phyloP scores from a whole-genome alignment of 2,888 invertebrate species.

The Andrena bucephala region DNA sequence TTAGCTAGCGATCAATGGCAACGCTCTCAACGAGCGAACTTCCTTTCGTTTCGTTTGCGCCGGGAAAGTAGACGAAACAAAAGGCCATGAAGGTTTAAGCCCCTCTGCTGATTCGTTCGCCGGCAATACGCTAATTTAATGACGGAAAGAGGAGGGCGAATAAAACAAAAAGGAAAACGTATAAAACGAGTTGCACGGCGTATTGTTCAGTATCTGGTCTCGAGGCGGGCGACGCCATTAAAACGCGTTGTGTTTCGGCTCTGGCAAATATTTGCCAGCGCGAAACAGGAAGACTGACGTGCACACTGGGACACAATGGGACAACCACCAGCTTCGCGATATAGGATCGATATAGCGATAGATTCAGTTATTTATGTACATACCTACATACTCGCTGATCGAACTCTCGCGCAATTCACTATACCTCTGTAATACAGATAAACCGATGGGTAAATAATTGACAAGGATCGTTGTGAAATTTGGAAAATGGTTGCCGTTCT shows the following conservation, averaged over 20 bases:
- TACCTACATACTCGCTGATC: conserved; percentile 24
- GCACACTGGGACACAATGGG: conserved; percentile 25
- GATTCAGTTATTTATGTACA: conserved; percentile 54
- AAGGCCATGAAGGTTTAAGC: neutral
- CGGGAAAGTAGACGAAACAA: neutral
- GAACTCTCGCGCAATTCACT: conserved; percentile 32
- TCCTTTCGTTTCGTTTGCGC: neutral
- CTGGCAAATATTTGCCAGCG: conserved; percentile 65
- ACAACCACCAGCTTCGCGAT: conserved; percentile 44
- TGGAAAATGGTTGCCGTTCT: too few relatives aligned
- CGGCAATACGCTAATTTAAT: conserved; percentile 26
- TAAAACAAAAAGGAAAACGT: neutral
- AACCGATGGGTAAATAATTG: conserved; percentile 14
- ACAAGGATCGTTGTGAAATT: conserved; percentile 24
- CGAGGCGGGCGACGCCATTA: conserved; percentile 47
- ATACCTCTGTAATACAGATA: conserved; percentile 19
- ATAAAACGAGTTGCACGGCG: neutral
- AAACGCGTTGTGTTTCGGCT: conserved; percentile 55
- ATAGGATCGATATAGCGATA: conserved; percentile 55
- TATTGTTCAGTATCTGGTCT: conserved; percentile 25
- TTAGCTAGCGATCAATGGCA: neutral
- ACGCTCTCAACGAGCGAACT: conserved; percentile 7
- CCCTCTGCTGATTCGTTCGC: neutral
- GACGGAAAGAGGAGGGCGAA: neutral
- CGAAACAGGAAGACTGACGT: conserved; percentile 54